Percentiles rank a stretch among this genome's conserved stretches.
phyloP scores from a whole-genome alignment of 2,797 vertebrate species.

The Prunella strophiata region DNA sequence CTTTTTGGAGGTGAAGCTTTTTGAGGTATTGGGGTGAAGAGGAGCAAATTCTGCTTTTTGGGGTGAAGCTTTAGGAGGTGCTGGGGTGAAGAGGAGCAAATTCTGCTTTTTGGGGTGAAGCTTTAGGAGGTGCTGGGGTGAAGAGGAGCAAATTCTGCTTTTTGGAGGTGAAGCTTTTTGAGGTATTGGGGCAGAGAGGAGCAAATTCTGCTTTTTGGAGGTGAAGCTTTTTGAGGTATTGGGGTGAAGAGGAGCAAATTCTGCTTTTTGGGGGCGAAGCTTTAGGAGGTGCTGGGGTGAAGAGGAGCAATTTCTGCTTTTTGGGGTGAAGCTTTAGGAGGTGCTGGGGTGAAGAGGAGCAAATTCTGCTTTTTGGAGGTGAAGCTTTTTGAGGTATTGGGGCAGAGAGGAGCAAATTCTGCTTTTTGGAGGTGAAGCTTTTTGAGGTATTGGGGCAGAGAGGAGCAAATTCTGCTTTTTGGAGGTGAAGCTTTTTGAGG shows the following conservation, averaged over 20 bases:
- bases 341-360: not conserved
- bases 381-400: not conserved
- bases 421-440: not conserved
- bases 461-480: not conserved
- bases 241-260: not conserved
- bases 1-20: not conserved
- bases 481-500: not conserved
- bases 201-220: too few relatives aligned
- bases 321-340: not conserved
- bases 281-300: not conserved
- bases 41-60: not conserved
- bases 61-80: not conserved
- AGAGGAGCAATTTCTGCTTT: not conserved
- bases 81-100: too few relatives aligned
- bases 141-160: too few relatives aligned
- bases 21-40: not conserved
- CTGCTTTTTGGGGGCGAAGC: not conserved
- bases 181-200: too few relatives aligned
- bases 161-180: too few relatives aligned
- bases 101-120: too few relatives aligned
- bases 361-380: not conserved
- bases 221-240: too few relatives aligned
- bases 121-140: too few relatives aligned
- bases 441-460: too few relatives aligned
- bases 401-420: rapidly evolving